Evolutionary conservation across 2,113 vertebrate genomes (phyloP), one percentile per base, ranked within the genome.

Genomic region (Lichenostomus cassidix): DNA sequence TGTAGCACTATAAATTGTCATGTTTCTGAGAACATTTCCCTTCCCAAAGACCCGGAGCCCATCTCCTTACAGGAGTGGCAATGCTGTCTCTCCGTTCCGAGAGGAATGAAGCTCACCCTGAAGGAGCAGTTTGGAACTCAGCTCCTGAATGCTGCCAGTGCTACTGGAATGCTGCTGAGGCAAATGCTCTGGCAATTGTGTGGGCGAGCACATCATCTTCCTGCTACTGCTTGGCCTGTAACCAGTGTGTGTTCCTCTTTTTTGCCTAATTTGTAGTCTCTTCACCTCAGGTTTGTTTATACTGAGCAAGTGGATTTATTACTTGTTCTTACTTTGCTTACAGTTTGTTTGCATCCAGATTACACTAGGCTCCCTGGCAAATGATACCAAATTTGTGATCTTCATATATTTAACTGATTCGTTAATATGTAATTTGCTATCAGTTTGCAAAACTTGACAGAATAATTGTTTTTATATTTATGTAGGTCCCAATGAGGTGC

Each of bases 151-250:
- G 67, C 76, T 83, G 31, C 41, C 60, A 28, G 15, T 37, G 42
- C 27, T 62, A 24, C 1, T 35, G 70, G 42, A 60, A 68, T 59
- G 50, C 37, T 80, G 59, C 70, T 83, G 59, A 83, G 59, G 33
- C 49, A 93, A 93, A 69, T 20, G 25, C 33, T 76, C 25, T 11
- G 31, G 41, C 0, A 0, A 69, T 39, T 0, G 2, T 0, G 1
- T 41, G 60, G 83, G 56, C 0, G 15, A 79, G 42, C 18, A 17
- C 46, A 73, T 70, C 1, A 0, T 67, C 24, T 70, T 50, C 22
- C 42, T 83, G 35, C 71, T 70, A 46, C 46, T 69, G 33, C 29
- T 35, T 18, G 1, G 37, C 46, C 50, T 70, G 27, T 64, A 71
- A 47, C 44, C 62, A 16, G n/a, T 23, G 44, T n/a, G 46, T 35